Base-by-base conservation (phyloP, 2,797 vertebrate genomes). In the Galagoides demidoff region DNA sequence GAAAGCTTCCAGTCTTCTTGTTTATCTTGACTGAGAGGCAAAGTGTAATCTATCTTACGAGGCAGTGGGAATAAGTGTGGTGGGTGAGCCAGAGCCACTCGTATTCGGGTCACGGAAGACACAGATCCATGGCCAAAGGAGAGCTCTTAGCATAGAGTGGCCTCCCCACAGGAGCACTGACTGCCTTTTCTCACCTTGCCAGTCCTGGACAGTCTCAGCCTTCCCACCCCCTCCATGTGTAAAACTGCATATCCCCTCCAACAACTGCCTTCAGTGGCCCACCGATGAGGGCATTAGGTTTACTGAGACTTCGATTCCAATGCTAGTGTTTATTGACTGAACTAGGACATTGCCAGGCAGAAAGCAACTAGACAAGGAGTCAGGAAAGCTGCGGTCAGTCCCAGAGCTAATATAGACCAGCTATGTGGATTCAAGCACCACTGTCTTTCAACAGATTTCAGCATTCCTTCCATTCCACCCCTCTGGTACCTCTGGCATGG, bases 351-450 rank as follows among this genome's bases (percentile, higher is more conserved):
- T 78, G 52, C 29, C 29, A 27, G 11, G 10, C 45, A 71, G 79
- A 93, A 95, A 89, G 83, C 37, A 89, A 86, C 66, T 85, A 64
- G 22, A 78, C 57, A 77, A 55, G 49, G n/a, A 45, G 23, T 63
- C 22, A 85, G n/a, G 70, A 94, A 77, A 82, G 9, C 43, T 61
- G 25, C 76, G 31, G 76, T 90, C 59, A 78, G n/a, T 66, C 20
- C 23, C 49, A 77, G 64, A 68, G 37, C 9, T 17, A 82, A 45
- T 14, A 77, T 66, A 82, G 73, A 94, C 45, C 63, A 85, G 49
- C 39, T 68, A 14, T 43, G 27, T 90, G 17, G 89, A 89, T 43
- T 59, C 55, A 85, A 43, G 68, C 2, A 64, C 29, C 49, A 73
- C 8, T 63, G 6, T 37, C n/a, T 25, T 57, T 84, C 29, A 34